These are phyloP conservation scores for Sisyra nigra DNA, from an alignment of 2,888 invertebrate genomes.

Conservation along the genomic window DNA sequence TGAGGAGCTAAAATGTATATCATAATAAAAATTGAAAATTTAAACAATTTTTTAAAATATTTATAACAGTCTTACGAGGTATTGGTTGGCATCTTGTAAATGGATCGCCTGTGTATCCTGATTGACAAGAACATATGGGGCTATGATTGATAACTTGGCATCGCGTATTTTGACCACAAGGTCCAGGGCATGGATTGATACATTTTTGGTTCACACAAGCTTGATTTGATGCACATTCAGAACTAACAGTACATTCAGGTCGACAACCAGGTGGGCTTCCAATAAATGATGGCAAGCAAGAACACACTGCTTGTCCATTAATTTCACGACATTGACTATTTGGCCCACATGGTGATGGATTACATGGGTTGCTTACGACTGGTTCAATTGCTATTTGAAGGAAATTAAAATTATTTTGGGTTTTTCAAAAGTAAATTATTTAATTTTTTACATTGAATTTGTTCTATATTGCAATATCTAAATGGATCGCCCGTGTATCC, in stretches of 20 bases:
- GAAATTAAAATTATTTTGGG: neutral
- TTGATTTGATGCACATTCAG: slow-evolving; percentile 33
- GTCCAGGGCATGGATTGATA: slow-evolving; percentile 32
- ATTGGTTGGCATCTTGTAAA: slow-evolving; percentile 48
- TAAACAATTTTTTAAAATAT: neutral
- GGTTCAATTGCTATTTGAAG: slow-evolving; percentile 24
- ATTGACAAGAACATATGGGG: slow-evolving; percentile 47
- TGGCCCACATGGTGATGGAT: slow-evolving; percentile 63
- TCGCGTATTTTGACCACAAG: slow-evolving; percentile 32
- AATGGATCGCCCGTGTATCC: slow-evolving; percentile 34
- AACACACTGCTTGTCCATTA: slow-evolving; percentile 36
- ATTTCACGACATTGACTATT: slow-evolving; percentile 57
- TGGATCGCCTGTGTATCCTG: slow-evolving; percentile 35
- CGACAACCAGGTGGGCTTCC: slow-evolving; percentile 44
- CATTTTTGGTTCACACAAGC: slow-evolving; percentile 25
- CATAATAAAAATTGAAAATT: slow-evolving; percentile 3
- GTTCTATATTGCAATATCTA: slow-evolving; percentile 21
- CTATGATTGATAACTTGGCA: slow-evolving; percentile 43
- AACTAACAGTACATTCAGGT: slow-evolving; percentile 36
- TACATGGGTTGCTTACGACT: slow-evolving; percentile 39
- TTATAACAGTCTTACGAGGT: slow-evolving; percentile 13
- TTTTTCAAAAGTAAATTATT: slow-evolving; percentile 12
- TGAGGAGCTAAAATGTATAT: slow-evolving; percentile 3
- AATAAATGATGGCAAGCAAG: slow-evolving; percentile 38
- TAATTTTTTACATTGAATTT: slow-evolving; percentile 15